These are phyloP conservation scores for Boloria euphrosyne DNA, from an alignment of 2,888 invertebrate species.

Conservation along the genomic window DNA sequence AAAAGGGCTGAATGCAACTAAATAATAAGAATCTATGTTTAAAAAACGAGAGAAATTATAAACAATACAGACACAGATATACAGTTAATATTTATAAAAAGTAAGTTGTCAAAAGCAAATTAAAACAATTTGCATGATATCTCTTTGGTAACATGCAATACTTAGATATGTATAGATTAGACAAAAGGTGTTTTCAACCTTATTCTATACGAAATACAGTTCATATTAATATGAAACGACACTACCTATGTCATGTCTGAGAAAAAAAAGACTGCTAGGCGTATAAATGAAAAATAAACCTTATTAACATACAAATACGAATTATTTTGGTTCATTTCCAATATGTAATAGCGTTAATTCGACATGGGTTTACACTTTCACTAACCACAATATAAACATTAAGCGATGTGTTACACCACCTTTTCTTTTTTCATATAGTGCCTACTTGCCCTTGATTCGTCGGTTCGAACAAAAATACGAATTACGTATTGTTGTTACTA, in stretches of 20 bases:
- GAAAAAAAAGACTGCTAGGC: background rate
- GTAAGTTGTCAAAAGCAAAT: conserved; percentile 9
- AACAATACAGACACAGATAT: too few relatives aligned
- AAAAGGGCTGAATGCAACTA: too few relatives aligned
- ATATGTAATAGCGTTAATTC: conserved; percentile 20
- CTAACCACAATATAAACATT: conserved; percentile 10
- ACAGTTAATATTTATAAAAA: background rate
- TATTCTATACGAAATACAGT: rapidly evolving
- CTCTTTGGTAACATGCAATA: conserved; percentile 3
- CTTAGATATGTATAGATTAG: too few relatives aligned
- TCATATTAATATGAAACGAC: background rate
- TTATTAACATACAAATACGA: background rate
- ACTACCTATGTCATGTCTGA: background rate
- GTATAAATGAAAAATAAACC: background rate
- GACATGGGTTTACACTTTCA: conserved; percentile 25
- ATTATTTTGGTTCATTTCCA: background rate
- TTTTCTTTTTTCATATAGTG: conserved; percentile 5
- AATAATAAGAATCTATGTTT: too few relatives aligned
- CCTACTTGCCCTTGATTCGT: background rate
- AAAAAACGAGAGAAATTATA: too few relatives aligned
- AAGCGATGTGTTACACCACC: conserved; percentile 1
- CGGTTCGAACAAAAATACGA: too few relatives aligned
- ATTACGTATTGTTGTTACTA: too few relatives aligned
- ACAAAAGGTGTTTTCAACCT: background rate
- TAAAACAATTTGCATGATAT: conserved; percentile 8